These are phyloP conservation scores for Delphinus delphis DNA, from an alignment of 2,113 vertebrate species.

Conservation along the genomic window DNA sequence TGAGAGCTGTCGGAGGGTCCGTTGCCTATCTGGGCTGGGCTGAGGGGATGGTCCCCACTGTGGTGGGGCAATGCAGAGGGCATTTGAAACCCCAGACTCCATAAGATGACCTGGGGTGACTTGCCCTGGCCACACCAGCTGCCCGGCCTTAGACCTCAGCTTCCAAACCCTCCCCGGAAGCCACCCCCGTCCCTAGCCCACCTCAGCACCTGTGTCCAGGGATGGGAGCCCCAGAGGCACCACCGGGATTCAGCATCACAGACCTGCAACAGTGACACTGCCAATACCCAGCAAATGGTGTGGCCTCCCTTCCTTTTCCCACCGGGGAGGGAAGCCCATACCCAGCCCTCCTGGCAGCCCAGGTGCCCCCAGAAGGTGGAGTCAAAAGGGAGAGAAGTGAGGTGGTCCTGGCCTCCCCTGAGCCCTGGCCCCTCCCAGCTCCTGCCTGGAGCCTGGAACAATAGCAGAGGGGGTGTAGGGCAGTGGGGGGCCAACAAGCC, in stretches of 20 bases:
- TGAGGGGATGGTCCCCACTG: too few species aligned
- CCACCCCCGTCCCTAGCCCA: neutral
- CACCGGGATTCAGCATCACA: neutral
- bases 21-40: neutral
- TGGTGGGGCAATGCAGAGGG: neutral
- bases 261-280: neutral
- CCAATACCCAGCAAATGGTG: too few species aligned
- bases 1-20: neutral
- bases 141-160: neutral
- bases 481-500: neutral
- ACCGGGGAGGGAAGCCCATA: neutral
- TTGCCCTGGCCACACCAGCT: neutral
- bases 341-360: neutral
- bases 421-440: too few species aligned
- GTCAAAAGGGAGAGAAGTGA: neutral
- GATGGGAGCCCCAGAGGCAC: neutral
- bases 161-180: neutral
- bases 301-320: neutral
- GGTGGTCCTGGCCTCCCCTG: too few species aligned
- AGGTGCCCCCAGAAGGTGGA: neutral
- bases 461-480: neutral
- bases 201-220: neutral
- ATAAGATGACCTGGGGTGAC: neutral
- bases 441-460: neutral
- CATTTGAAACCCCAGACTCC: neutral